These are phyloP conservation scores for Genyomyrus donnyi DNA, from an alignment of 2,113 vertebrate species.

Conservation along the genomic window DNA sequence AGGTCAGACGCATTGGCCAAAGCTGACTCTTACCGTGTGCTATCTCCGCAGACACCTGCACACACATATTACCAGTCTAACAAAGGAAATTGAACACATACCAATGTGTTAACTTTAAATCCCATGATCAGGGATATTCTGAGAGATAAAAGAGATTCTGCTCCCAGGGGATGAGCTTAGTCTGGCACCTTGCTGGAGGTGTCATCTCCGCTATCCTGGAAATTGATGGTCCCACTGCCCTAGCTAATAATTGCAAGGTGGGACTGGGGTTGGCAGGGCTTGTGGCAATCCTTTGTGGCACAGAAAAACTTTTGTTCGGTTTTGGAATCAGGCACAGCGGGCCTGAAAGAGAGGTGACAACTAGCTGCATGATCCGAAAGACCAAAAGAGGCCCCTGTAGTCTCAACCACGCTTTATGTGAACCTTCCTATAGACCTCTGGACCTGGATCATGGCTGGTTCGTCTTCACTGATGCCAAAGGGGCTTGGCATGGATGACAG, in stretches of 20 bases:
- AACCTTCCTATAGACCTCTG: background rate
- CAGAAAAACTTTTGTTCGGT: background rate
- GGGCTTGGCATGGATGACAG: background rate
- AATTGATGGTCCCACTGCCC: background rate
- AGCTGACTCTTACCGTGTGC: background rate
- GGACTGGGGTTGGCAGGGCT: background rate
- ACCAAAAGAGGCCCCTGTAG: background rate
- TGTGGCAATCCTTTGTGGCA: background rate
- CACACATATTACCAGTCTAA: conserved; percentile 3
- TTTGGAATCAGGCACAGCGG: background rate
- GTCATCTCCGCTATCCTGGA: background rate
- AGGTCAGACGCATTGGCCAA: background rate
- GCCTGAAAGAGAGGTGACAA: background rate
- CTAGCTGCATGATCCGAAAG: background rate
- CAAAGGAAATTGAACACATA: background rate
- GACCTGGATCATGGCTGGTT: background rate
- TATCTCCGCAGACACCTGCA: background rate
- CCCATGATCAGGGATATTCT: background rate
- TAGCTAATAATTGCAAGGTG: background rate
- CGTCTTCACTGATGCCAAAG: background rate
- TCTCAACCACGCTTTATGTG: background rate
- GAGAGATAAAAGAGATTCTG: background rate
- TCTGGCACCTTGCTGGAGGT: background rate
- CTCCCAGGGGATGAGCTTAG: background rate
- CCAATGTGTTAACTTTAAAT: background rate